Conservation (phyloP, 2,888 invertebrate species). For the Thecophora atra region DNA sequence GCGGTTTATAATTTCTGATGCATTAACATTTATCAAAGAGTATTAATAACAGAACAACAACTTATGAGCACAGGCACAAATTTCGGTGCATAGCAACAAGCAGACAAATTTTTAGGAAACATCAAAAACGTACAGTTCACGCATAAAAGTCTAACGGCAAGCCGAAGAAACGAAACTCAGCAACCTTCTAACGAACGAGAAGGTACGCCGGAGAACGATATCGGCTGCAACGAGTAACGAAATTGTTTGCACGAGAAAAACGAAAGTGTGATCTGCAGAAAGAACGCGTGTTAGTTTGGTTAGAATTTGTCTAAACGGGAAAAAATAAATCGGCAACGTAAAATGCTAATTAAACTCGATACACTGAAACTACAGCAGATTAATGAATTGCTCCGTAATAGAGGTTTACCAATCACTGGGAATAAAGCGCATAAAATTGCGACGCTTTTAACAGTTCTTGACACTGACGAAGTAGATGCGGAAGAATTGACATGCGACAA, state of each 20-base stretch:
- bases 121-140: neutral
- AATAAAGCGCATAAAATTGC: slow-evolving; percentile 4
- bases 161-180: neutral
- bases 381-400: neutral
- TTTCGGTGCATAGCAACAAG: too few relatives aligned
- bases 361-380: too few relatives aligned
- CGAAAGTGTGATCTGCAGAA: neutral
- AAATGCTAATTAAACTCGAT: too few relatives aligned
- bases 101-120: neutral
- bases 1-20: neutral
- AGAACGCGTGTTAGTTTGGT: neutral
- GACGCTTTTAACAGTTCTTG: neutral
- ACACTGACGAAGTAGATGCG: too few relatives aligned
- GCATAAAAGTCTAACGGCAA: neutral
- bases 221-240: neutral
- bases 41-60: too few relatives aligned
- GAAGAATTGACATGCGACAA: too few relatives aligned
- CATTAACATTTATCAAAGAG: neutral
- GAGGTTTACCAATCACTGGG: neutral
- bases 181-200: neutral
- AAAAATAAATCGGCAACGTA: slow-evolving; percentile 9
- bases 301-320: neutral
- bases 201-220: neutral
- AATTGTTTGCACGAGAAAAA: too few relatives aligned
- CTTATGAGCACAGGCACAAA: too few relatives aligned